Percentiles rank a stretch among this genome's conserved stretches.
Conservation (phyloP, 1,140 invertebrate genomes). For the Neodiprion fabricii region DNA sequence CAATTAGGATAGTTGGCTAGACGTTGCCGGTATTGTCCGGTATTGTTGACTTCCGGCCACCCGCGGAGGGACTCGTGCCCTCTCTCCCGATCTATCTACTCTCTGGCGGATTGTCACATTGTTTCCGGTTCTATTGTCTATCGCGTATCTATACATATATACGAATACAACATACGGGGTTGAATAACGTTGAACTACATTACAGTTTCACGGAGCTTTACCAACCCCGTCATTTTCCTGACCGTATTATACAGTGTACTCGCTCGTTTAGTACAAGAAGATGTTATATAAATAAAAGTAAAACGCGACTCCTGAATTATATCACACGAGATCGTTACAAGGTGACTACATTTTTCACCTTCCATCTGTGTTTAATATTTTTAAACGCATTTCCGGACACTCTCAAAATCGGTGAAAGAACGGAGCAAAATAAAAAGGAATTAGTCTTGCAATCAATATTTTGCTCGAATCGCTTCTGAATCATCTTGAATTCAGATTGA, state of each 20-base stretch:
- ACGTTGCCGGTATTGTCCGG: conserved; percentile 55
- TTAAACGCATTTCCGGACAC: too few relatives aligned
- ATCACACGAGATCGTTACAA: too few relatives aligned
- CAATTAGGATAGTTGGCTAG: conserved; percentile 56
- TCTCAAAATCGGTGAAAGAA: too few relatives aligned
- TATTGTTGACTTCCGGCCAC: conserved; percentile 55
- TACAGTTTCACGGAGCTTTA: too few relatives aligned
- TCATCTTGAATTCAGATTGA: too few relatives aligned
- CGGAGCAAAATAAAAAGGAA: too few relatives aligned
- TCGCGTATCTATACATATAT: conserved; percentile 38
- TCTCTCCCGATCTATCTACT: too few relatives aligned
- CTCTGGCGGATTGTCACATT: conserved; percentile 58
- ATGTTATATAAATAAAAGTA: too few relatives aligned
- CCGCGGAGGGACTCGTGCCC: background rate
- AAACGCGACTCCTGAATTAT: conserved; percentile 18
- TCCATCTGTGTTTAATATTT: too few relatives aligned
- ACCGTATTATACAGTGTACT: conserved; percentile 22
- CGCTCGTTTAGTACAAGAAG: background rate
- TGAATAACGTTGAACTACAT: background rate
- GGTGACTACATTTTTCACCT: too few relatives aligned
- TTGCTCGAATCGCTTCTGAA: too few relatives aligned
- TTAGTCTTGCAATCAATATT: too few relatives aligned
- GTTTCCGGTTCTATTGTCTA: conserved; percentile 58
- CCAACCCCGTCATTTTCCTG: conserved; percentile 18
- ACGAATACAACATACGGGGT: conserved; percentile 9